Base-by-base conservation (phyloP, 2,888 invertebrate genomes). In the Eupithecia insigniata region DNA sequence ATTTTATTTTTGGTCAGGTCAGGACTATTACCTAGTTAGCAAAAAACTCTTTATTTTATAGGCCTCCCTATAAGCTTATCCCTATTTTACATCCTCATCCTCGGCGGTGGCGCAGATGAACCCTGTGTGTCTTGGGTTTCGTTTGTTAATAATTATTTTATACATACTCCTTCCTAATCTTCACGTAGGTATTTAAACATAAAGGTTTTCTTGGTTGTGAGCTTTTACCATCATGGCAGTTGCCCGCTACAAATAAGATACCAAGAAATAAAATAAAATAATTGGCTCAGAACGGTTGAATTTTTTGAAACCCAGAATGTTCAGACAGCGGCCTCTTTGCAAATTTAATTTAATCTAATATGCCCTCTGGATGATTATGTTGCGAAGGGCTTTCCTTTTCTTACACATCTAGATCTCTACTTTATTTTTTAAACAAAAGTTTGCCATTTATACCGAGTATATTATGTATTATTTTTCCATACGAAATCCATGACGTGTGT, bases 261-360 rank as follows among this genome's bases (percentile, higher is more conserved):
- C 2, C 7, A n/a, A 46, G 43, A n/a, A 46, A 22, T 43, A 8
- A 51, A 51, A 22, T 46, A 7, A 51, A 22, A 51, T 51, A 51
- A 22, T 51, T n/a, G 46, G 46, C n/a, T 18, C n/a, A 51, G 51
- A 51, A 51, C 12, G 12, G 28, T 28, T 30, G 28, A 7, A 30
- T 1, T 28, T 28, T 26, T 28, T 60, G 58, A 7, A n/a, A 8
- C 28, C 28, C 58, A 26, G 22, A 22, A 22, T 51, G 22, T 51
- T 22, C 30, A 18, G 58, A 2, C 28, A 28, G 18, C 28, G 2
- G 55, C 22, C 43, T 43, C 43, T 46, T 46, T 46, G 46, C n/a
- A 62, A 62, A 34, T 62, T 64, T 34, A 62, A 62, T 62, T 61
- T 64, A 64, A 64, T 34, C 36, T 64, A 36, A 64, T 36, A 36